phyloP scores from a whole-genome alignment of 2,888 invertebrate genomes.

The Ptychoptera contaminata region DNA sequence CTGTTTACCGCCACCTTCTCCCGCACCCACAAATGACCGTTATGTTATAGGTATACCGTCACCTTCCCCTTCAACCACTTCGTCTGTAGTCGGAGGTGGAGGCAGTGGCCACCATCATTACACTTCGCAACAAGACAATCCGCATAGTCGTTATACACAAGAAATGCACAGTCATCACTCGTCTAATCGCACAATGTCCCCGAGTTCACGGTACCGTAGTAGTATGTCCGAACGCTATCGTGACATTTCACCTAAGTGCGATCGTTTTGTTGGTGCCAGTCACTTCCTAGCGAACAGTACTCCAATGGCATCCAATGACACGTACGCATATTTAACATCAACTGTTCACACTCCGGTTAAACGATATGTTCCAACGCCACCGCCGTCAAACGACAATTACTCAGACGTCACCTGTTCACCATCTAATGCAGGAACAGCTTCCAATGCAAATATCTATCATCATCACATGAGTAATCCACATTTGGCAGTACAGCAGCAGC shows the following conservation, averaged over 20 bases:
- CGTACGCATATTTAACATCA: constrained; percentile 26
- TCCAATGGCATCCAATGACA: constrained; percentile 22
- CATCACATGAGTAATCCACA: constrained; percentile 11
- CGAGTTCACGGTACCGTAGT: constrained; percentile 20
- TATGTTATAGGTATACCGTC: constrained; percentile 18
- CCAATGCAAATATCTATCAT: constrained; percentile 11
- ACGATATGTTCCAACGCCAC: constrained; percentile 30
- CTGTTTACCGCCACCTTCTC: constrained; percentile 29
- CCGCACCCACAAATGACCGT: constrained; percentile 28
- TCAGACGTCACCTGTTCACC: constrained; percentile 14
- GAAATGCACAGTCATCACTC: constrained; percentile 8
- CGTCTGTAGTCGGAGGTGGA: background rate
- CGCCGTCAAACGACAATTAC: constrained; percentile 22
- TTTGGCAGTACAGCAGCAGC: constrained; percentile 5
- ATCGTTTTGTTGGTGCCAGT: constrained; percentile 17
- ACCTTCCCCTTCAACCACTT: constrained; percentile 3
- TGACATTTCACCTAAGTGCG: constrained; percentile 19
- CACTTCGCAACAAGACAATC: constrained; percentile 1
- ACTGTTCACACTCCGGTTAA: constrained; percentile 31
- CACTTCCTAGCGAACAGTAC: constrained; percentile 20
- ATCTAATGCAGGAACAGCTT: constrained; percentile 7
- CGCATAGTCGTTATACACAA: background rate
- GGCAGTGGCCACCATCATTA: constrained; percentile 3
- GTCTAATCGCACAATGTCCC: constrained; percentile 22
- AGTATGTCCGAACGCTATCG: constrained; percentile 23